Conservation (phyloP, 2,113 vertebrate genomes). For the Heteronetta atricapilla region DNA sequence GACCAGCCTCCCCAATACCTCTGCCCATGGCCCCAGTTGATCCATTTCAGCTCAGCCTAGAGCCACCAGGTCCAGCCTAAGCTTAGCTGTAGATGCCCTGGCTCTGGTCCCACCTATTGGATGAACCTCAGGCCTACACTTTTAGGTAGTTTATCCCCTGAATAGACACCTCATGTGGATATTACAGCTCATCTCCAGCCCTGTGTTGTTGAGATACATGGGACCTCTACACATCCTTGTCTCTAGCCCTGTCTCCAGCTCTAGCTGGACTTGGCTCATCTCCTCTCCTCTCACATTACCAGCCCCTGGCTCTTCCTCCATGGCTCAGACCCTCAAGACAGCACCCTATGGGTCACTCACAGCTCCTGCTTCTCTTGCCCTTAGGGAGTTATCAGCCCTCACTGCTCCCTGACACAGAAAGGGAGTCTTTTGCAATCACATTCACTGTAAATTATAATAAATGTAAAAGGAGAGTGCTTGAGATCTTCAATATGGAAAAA, state of each 20-base stretch:
- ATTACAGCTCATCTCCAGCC: neutral
- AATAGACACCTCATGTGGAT: neutral
- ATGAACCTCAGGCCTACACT: neutral
- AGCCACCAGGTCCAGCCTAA: neutral
- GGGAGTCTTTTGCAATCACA: accelerated
- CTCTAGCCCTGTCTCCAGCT: neutral
- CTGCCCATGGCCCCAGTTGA: neutral
- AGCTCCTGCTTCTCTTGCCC: too few species aligned
- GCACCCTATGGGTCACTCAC: neutral
- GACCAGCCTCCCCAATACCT: neutral
- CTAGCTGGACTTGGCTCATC: neutral
- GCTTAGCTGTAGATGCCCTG: neutral
- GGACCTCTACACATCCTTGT: neutral
- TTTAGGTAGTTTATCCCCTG: neutral
- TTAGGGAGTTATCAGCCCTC: neutral
- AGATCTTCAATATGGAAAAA: neutral
- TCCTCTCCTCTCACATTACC: neutral
- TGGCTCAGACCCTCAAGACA: neutral
- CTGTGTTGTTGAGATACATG: neutral
- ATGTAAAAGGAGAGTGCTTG: neutral
- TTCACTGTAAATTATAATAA: neutral
- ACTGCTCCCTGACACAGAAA: neutral
- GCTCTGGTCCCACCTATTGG: neutral
- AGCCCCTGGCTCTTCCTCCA: neutral
- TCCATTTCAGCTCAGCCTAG: neutral